These are phyloP conservation scores for Mastacembelus armatus DNA, from an alignment of 2,797 vertebrate genomes.

Conservation along the genomic window DNA sequence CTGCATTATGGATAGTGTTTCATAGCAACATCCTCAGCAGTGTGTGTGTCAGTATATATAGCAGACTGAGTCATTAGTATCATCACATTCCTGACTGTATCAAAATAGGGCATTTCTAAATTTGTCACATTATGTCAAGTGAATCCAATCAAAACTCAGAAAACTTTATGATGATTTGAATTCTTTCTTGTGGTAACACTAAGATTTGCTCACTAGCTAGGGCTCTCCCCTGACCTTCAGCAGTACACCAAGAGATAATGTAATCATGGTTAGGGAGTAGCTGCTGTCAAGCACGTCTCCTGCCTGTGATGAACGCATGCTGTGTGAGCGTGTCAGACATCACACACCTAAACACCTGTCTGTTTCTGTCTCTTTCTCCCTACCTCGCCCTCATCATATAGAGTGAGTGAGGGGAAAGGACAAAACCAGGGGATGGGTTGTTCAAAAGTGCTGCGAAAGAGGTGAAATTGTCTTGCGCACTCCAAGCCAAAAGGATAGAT, in stretches of 20 bases:
- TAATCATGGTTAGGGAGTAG: constrained; percentile 85
- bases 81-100: constrained; percentile 7
- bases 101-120: background rate
- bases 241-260: constrained; percentile 79
- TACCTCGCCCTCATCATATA: constrained; percentile 39
- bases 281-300: constrained; percentile 80
- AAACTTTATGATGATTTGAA: background rate
- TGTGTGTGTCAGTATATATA: background rate
- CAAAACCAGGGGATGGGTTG: constrained; percentile 34
- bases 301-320: constrained; percentile 76
- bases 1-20: background rate
- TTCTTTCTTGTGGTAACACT: constrained; percentile 1
- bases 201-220: constrained; percentile 20
- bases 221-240: constrained; percentile 80
- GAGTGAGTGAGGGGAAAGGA: constrained; percentile 53
- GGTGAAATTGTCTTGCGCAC: constrained; percentile 1
- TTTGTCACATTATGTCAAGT: too few species aligned
- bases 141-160: background rate
- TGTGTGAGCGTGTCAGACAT: constrained; percentile 84
- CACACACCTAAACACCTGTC: constrained; percentile 83
- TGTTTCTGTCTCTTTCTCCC: constrained; percentile 61
- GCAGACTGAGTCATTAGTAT: background rate
- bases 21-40: background rate
- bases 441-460: constrained; percentile 16
- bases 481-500: constrained; percentile 25